Evolutionary conservation across 2,888 invertebrate species (phyloP), one percentile per base, ranked within the genome.

Genomic region (Osedax fenrisi): DNA sequence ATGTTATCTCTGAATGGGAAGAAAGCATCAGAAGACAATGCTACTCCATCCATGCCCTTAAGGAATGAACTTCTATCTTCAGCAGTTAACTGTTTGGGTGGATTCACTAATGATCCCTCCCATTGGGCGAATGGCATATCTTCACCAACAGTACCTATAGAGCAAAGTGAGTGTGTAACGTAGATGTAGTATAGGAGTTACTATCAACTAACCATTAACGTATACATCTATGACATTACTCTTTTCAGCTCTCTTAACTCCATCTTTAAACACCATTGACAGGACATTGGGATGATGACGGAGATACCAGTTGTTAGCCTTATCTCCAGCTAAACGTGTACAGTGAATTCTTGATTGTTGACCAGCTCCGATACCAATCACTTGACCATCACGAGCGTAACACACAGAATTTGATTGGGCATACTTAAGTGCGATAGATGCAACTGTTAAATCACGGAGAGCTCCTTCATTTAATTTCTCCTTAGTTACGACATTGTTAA

Each of bases 341-440:
- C 97, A 98, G 85, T 98, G 97, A 82, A 98, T 96, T 78, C 97
- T 89, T 0, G 94, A 95, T 85, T 98, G 97, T 83, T 98, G 97
- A 0, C 97, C 97, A n/a, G 97, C 97, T 26, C 97, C 97, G 80
- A 95, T 95, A 22, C 97, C 97, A 80, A 96, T 89, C 17, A 92
- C 90, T 82, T 88, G 87, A 2, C 94, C 94, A 84, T 94, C 91
- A 80, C 90, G 90, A 0, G 96, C 95, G 81, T 91, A 97, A 83
- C 96, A 97, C 0, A 98, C 97, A 0, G 95, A 96, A 85, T 98
- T 98, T 80, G 96, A 96, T 85, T 98, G 97, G 0, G 97, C 95
- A 83, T 94, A 98, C 84, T 98, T 98, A 23, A 97, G 87, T 41
- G 96, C 92, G 76, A 97, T 92, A 0, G 94, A 94, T 0, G 97